These are phyloP conservation scores for Triplophysa yarkandensis DNA, from an alignment of 2,797 vertebrate genomes.

Conservation along the genomic window DNA sequence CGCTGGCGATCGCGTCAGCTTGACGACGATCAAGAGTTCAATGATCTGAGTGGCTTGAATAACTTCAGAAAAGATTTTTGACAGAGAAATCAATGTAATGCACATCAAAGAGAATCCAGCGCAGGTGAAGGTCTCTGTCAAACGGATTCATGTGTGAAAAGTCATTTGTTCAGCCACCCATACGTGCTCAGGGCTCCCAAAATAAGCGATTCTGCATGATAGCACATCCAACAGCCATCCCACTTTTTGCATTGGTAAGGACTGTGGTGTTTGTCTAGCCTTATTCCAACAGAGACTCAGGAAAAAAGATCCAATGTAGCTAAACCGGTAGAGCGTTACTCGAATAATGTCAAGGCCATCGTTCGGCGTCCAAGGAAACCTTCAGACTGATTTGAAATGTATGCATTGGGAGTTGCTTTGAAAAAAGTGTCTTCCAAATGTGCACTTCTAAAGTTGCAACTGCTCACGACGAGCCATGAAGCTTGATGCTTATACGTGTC, in stretches of 20 bases:
- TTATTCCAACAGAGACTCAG: constrained; percentile 9
- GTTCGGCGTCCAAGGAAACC: not conserved
- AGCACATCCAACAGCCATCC: constrained; percentile 22
- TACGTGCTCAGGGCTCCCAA: not conserved
- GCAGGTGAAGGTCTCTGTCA: constrained; percentile 46
- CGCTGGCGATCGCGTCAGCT: constrained; percentile 34
- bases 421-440: not conserved
- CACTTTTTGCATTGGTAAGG: constrained; percentile 10
- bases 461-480: constrained; percentile 23
- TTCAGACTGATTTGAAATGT: not conserved
- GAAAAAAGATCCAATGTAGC: constrained; percentile 10
- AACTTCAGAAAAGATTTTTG: constrained; percentile 38
- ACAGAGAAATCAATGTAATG: constrained; percentile 55
- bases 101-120: constrained; percentile 34
- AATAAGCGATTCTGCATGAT: constrained; percentile 32
- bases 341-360: not conserved
- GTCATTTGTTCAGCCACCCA: constrained; percentile 54
- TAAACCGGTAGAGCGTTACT: not conserved
- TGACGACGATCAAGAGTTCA: constrained; percentile 46
- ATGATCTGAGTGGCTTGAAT: constrained; percentile 42
- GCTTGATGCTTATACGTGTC: constrained; percentile 23
- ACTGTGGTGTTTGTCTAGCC: not conserved
- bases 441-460: constrained; percentile 6
- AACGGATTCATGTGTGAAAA: constrained; percentile 50
- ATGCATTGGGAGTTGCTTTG: not conserved